Conservation (phyloP, 2,888 invertebrate species). For the Saturnia japonica region DNA sequence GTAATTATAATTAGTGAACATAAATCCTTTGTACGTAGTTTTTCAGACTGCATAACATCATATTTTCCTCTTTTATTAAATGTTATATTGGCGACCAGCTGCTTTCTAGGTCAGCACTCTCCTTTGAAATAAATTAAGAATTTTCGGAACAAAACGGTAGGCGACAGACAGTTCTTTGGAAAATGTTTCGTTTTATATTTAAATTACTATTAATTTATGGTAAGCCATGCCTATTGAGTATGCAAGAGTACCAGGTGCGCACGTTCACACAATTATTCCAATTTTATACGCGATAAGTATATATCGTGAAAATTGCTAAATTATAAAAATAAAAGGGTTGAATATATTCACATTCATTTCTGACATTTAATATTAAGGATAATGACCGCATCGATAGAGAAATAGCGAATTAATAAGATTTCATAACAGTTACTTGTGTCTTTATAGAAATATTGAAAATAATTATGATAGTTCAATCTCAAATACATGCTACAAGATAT, state of each 20-base stretch:
- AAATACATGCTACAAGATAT: conserved; percentile 14
- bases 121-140: conserved; percentile 13
- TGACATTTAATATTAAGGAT: background rate
- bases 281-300: conserved; percentile 8
- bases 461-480: conserved; percentile 1
- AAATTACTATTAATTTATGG: conserved; percentile 21
- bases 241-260: conserved; percentile 28
- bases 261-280: conserved; percentile 31
- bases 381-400: background rate
- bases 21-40: conserved; percentile 7
- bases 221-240: conserved; percentile 17
- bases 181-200: conserved; percentile 13
- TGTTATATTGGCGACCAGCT: background rate
- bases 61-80: conserved; percentile 5
- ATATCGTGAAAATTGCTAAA: conserved; percentile 7
- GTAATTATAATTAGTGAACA: conserved; percentile 8
- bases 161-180: conserved; percentile 7
- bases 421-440: background rate
- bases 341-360: background rate
- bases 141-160: background rate
- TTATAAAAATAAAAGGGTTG: conserved; percentile 14
- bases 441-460: background rate
- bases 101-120: conserved; percentile 9
- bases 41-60: background rate
- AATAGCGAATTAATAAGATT: background rate